Conservation (phyloP, 2,888 invertebrate genomes). For the Graphium colonna region DNA sequence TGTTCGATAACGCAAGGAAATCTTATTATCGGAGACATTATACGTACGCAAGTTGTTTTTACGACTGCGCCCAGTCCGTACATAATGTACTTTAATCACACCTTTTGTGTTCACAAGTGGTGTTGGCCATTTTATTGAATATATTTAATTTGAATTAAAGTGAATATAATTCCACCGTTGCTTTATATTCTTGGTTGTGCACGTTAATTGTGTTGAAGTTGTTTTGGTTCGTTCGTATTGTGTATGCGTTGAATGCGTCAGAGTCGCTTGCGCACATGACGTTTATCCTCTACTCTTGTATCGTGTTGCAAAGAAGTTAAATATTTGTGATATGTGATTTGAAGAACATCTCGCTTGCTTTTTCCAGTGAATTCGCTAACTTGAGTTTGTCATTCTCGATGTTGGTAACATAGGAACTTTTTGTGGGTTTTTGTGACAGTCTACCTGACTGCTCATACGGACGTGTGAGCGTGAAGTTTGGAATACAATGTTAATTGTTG, state of each 20-base stretch:
- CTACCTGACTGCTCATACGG: too few species aligned
- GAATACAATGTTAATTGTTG: conserved; percentile 1
- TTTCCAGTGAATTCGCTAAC: too few species aligned
- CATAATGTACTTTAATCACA: conserved; percentile 16
- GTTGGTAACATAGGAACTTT: too few species aligned
- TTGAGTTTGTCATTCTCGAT: too few species aligned
- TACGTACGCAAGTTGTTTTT: not conserved
- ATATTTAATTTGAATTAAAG: too few species aligned
- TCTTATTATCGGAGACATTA: not conserved
- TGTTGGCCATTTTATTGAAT: too few species aligned
- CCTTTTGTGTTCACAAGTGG: conserved; percentile 22
- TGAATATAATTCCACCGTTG: too few species aligned
- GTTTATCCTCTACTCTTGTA: too few species aligned
- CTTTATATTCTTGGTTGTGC: conserved; percentile 36
- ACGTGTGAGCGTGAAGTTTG: conserved; percentile 2
- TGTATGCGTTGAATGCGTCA: conserved; percentile 45
- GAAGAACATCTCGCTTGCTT: too few species aligned
- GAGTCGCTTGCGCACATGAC: conserved; percentile 28
- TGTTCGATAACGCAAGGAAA: not conserved
- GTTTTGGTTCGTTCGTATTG: conserved; percentile 60
- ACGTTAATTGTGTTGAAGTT: conserved; percentile 44
- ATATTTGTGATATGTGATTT: too few species aligned
- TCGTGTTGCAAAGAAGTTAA: conserved; percentile 1
- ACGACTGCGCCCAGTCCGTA: conserved; percentile 6
- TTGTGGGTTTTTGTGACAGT: too few species aligned